Base-by-base conservation (phyloP, 2,797 vertebrate genomes). In the Phrynocephalus forsythii region DNA sequence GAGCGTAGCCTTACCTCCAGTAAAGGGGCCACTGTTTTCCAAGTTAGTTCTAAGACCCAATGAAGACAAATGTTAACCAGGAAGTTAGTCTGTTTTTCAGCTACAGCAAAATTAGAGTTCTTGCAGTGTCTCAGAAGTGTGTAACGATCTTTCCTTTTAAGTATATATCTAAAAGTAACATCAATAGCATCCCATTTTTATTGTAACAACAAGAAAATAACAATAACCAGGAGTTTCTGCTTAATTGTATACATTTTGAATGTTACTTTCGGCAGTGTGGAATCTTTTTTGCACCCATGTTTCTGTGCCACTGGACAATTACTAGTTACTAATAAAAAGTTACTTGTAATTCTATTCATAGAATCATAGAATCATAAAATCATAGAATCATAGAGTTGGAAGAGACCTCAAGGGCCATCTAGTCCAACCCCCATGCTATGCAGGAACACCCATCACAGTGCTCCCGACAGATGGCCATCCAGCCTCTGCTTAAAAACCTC, bases 11-110 rank as follows among this genome's bases (percentile, higher is more conserved):
- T 44, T 44, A 5, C 38, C 38, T 44, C 38, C 38, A 44, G 38
- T 44, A 44, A 94, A 95, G 93, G 95, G 85, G 88, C 96, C 94
- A 92, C 95, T 82, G 85, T 88, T 95, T 96, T 96, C 95, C 95
- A 96, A 96, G 92, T 95, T 96, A 95, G 95, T 96, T 95, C 94
- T 81, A 93, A 96, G 91, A 95, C 88, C 93, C 93, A 92, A 92
- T 95, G 91, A 89, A 95, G 91, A 95, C 92, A 92, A 96, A 95
- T 72, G 87, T 93, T 33, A 13, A 96, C 94, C 60, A 87, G 92
- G 94, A 90, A 87, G 91, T 88, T 93, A 95, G 94, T 93, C 93
- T 44, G 72, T 95, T 95, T 96, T 93, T 94, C 92, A 95, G 90
- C 93, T 95, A 95, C 94, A 94, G 89, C 84, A 33, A 91, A 95